Percentiles rank a stretch among this genome's conserved stretches.
These are phyloP conservation scores for Pantherophis alleghaniensis DNA, from an alignment of 2,797 vertebrate genomes.

Conservation along the genomic window DNA sequence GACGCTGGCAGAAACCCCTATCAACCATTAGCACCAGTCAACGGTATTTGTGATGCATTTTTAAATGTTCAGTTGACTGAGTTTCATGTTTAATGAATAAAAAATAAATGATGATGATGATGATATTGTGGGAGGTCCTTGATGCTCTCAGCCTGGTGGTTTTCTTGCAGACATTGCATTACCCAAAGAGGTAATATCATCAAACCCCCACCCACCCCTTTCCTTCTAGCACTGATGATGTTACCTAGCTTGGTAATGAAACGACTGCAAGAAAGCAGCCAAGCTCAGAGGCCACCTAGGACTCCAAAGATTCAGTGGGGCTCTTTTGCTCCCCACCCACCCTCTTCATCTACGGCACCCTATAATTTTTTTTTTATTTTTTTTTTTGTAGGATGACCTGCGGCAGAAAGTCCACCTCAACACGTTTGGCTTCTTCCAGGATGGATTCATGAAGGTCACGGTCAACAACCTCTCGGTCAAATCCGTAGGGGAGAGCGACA, in stretches of 20 bases:
- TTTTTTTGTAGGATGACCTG: conserved; percentile 74
- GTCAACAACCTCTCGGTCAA: conserved; percentile 74
- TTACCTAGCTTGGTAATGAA: background rate
- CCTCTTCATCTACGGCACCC: no score
- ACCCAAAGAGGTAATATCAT: no score
- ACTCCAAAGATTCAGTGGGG: no score
- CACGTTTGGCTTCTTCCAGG: conserved; percentile 84
- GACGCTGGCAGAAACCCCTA: no score
- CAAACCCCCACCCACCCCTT: background rate
- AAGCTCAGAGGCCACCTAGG: background rate
- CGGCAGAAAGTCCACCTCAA: conserved; percentile 85
- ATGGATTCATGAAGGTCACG: conserved; percentile 79
- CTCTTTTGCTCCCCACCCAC: background rate
- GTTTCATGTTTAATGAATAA: no score
- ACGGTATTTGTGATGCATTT: no score
- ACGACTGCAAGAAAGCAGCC: background rate
- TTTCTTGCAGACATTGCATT: no score
- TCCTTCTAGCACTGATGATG: background rate
- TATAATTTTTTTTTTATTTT: background rate
- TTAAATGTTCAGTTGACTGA: no score
- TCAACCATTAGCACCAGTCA: no score
- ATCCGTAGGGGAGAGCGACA: conserved; percentile 22
- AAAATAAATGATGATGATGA: no score
- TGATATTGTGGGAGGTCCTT: no score
- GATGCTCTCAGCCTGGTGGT: no score